These are phyloP conservation scores for Chlorodrepanis virens DNA, from an alignment of 2,113 vertebrate species.

Conservation along the genomic window DNA sequence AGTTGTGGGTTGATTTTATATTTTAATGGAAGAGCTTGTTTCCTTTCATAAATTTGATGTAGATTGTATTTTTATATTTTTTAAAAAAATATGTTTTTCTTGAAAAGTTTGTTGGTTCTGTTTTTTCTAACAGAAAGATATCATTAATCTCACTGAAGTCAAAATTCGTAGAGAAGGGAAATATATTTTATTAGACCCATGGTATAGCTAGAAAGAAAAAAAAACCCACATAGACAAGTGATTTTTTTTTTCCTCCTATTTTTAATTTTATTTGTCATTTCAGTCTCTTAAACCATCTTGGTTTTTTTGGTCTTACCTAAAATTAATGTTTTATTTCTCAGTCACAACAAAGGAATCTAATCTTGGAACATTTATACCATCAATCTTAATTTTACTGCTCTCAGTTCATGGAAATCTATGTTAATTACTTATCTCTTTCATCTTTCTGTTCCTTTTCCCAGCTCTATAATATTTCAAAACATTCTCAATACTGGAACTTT, in stretches of 20 bases:
- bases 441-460: not conserved
- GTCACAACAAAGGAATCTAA: not conserved
- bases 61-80: not conserved
- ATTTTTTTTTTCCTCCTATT: not conserved
- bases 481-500: not conserved
- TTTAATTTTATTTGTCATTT: not conserved
- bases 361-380: not conserved
- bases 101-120: not conserved
- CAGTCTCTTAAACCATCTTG: not conserved
- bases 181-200: not conserved
- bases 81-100: not conserved
- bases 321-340: not conserved
- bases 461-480: not conserved
- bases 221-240: accelerated
- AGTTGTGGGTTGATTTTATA: not conserved
- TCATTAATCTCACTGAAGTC: not conserved
- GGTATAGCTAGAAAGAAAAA: not conserved
- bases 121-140: not conserved
- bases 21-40: not conserved
- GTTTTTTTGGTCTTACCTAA: not conserved
- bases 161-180: not conserved
- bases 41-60: not conserved
- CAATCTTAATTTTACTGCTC: not conserved
- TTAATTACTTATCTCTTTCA: not conserved
- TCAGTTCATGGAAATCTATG: not conserved